Conservation (phyloP, 2,113 vertebrate species). For the Psittacula cyanocephala region DNA sequence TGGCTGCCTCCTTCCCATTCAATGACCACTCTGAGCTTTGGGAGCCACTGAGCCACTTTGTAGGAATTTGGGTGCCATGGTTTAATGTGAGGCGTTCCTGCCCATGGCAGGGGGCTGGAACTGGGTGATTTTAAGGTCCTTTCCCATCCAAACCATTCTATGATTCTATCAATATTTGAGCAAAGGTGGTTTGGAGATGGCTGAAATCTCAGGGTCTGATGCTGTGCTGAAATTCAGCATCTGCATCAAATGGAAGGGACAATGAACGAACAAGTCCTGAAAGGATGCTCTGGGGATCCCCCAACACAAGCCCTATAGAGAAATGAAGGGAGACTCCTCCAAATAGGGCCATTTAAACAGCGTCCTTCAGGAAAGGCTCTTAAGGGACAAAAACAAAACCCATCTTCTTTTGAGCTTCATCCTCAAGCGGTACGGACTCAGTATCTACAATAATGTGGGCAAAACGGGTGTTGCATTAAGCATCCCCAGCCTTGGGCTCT, state of each 20-base stretch:
- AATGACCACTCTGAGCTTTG: background rate
- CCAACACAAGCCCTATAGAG: background rate
- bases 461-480: background rate
- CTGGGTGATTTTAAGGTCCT: too few relatives aligned
- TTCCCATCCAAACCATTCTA: too few relatives aligned
- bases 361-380: background rate
- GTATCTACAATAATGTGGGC: fast-evolving
- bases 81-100: too few relatives aligned
- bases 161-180: background rate
- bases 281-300: background rate
- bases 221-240: fast-evolving
- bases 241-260: background rate
- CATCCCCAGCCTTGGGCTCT: background rate
- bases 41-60: background rate
- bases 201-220: background rate
- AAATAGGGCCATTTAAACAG: background rate
- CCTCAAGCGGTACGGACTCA: background rate
- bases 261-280: background rate
- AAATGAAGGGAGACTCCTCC: background rate
- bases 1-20: background rate
- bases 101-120: too few relatives aligned
- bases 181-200: background rate
- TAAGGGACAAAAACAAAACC: background rate
- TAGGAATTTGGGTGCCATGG: background rate
- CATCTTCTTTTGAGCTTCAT: background rate